Percentiles rank a stretch among this genome's conserved stretches.
Conservation (phyloP, 2,797 vertebrate genomes). For the Aratinga solstitialis region DNA sequence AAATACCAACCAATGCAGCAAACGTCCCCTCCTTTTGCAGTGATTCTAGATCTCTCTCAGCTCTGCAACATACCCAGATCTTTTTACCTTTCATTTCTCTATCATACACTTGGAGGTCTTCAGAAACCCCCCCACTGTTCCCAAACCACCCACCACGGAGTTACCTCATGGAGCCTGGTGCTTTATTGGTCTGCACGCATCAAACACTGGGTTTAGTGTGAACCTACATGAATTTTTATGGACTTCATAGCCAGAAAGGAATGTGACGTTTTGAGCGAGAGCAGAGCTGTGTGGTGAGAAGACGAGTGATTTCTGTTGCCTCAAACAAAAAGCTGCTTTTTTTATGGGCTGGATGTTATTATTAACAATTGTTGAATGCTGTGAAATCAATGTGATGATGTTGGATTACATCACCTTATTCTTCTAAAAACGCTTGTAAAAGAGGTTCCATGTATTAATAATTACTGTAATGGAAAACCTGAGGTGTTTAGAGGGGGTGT, state of each 20-base stretch:
- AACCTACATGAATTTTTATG: neutral
- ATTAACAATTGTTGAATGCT: neutral
- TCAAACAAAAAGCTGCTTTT: neutral
- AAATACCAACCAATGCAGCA: neutral
- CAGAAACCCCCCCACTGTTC: neutral
- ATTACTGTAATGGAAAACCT: neutral
- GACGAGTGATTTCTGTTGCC: neutral
- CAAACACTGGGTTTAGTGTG: neutral
- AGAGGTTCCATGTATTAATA: neutral
- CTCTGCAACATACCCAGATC: neutral
- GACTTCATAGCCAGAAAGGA: neutral
- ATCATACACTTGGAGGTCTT: neutral
- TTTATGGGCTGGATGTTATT: neutral
- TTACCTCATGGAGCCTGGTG: rapidly evolving
- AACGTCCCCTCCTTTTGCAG: neutral
- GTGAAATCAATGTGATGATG: rapidly evolving
- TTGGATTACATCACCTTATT: neutral
- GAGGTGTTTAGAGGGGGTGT: neutral
- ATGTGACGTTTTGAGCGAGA: neutral
- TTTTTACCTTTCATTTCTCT: neutral
- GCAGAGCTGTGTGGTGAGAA: neutral
- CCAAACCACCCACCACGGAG: neutral
- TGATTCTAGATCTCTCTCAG: neutral
- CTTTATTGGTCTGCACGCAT: neutral
- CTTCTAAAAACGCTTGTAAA: neutral